Evolutionary conservation across 2,113 vertebrate species (phyloP), one percentile per base, ranked within the genome.

Genomic region (Nycticryphes semicollaris): DNA sequence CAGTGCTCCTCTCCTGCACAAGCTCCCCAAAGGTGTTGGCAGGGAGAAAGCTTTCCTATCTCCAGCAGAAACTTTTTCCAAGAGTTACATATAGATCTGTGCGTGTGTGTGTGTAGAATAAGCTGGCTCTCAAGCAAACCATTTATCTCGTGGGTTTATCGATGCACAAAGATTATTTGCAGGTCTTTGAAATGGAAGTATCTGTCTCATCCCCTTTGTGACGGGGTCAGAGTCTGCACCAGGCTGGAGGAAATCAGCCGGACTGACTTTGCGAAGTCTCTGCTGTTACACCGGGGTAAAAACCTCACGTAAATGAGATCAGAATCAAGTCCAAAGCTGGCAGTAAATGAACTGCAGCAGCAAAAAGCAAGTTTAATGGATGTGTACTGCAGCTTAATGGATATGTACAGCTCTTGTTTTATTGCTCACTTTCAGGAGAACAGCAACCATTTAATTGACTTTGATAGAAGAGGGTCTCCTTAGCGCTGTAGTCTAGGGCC

Each of bases 361-460:
- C 91, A 85, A 79, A 95, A 95, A 95, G 80, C 11, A 14, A 79
- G 15, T 87, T 88, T 95, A 96, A 97, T 95, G 84, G 94, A 87
- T 87, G 79, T 92, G 87, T 39, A 12, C 59, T 87, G 79, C 92
- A 50, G 88, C 60, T 93, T 96, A 96, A 96, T 96, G 91, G 96
- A 81, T 92, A 43, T 22, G 80, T 90, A 74, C 84, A 83, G 89
- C 88, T 39, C 80, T 39, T 79, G 88, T 75, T 96, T 95, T 95
- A 95, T 79, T 84, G 87, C 94, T 30, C 50, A 82, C 37, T 20
- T 81, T 74, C 27, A 59, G 85, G 62, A 94, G 87, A 74, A 84
- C 4, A 90, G 93, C 92, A 73, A 60, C 69, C 24, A 33, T 87
- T 94, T 97, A 96, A 97, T 92, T 94, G 96, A 95, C 93, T 94